Conservation (phyloP, 2,113 vertebrate species). For the Limanda limanda region DNA sequence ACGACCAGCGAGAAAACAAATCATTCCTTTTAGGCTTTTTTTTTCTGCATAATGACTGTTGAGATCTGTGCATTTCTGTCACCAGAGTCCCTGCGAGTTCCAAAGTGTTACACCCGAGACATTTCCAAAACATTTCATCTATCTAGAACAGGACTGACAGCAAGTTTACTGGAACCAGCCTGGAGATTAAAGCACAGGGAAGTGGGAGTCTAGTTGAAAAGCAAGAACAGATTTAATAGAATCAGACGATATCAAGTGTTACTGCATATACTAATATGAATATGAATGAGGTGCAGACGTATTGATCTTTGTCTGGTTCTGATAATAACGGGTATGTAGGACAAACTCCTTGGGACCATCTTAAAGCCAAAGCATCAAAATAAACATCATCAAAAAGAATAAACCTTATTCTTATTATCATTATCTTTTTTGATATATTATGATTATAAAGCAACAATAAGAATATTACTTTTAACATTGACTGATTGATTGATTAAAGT, state of each 20-base stretch:
- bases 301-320: too few relatives aligned
- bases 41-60: background rate
- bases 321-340: too few relatives aligned
- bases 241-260: background rate
- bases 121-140: background rate
- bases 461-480: too few relatives aligned
- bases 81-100: background rate
- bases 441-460: too few relatives aligned
- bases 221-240: background rate
- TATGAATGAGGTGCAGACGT: background rate
- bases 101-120: background rate
- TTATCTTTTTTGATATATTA: too few relatives aligned
- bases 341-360: too few relatives aligned
- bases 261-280: background rate
- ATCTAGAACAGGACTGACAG: background rate
- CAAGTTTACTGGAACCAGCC: background rate
- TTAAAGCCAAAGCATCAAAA: too few relatives aligned
- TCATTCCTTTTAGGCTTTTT: background rate
- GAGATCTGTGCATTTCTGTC: background rate
- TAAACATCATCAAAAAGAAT: too few relatives aligned
- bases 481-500: too few relatives aligned
- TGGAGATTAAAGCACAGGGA: background rate
- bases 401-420: too few relatives aligned
- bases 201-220: background rate
- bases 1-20: slow-evolving; percentile 7